Evolutionary conservation across 2,113 vertebrate species (phyloP).

Genomic region (Anseranas semipalmata): DNA sequence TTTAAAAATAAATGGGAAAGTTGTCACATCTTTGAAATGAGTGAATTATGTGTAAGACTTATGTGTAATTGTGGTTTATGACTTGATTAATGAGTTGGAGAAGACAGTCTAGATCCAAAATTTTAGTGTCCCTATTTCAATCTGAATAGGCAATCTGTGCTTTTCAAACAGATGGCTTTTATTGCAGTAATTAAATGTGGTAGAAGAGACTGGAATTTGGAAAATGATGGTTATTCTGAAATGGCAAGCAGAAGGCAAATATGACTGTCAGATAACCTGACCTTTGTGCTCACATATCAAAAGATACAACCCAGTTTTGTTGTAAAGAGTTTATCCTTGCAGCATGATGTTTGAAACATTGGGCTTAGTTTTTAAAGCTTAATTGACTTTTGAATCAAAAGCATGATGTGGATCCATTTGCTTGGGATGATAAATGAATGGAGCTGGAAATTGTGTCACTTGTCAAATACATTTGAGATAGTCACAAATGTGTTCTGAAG

Average conservation of each 20-base stretch:
- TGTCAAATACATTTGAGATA: background rate
- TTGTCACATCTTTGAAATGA: background rate
- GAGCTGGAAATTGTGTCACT: background rate
- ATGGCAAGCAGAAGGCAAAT: background rate
- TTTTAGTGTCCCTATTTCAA: background rate
- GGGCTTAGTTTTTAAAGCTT: background rate
- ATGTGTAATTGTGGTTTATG: background rate
- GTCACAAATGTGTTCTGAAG: background rate
- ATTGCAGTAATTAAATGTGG: background rate
- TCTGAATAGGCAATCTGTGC: background rate
- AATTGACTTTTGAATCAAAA: background rate
- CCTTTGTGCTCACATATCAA: background rate
- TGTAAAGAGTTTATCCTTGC: background rate
- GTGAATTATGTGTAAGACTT: background rate
- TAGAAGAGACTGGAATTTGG: background rate
- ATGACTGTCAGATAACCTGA: background rate
- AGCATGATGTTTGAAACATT: background rate
- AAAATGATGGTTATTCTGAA: background rate
- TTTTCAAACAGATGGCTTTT: slow-evolving; percentile 22
- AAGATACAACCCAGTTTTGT: background rate
- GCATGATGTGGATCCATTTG: background rate
- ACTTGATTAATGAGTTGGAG: background rate
- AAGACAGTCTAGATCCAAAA: background rate
- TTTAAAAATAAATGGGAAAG: background rate
- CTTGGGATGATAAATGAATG: background rate